Evolutionary conservation across 92 coral and sea anemone species (phyloP), one percentile per base, ranked within the genome.

Genomic region (Phenganax subtilis): DNA sequence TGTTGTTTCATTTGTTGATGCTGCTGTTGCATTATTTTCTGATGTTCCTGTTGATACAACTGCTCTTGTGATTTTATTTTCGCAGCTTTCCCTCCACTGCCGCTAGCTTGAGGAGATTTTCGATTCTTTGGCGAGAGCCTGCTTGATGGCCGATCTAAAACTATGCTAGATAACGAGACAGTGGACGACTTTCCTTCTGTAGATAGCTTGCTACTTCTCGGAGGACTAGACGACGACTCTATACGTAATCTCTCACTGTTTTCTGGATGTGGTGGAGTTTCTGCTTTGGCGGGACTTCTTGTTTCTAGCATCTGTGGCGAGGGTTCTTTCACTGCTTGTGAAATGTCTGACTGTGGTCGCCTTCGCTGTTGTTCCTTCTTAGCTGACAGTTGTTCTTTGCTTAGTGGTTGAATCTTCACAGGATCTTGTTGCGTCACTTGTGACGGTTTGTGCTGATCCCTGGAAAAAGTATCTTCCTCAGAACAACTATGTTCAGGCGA

Each of bases 141-240:
- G 54, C 30, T 78, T 1, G 82, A 28, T 5, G 72, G 59, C 6
- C 47, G 82, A 16, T 78, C 82, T 47, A 9, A 57, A 7, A n/a
- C 73, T 51, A 31, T 27, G 71, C 25, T 77, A 30, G 82, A 44
- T 14, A 67, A n/a, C 85, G 16, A 90, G 86, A 64, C 86, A 87
- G n/a, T 87, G 70, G 71, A 82, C 86, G 16, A 79, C 84, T 71
- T 90, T 88, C 69, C 87, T 87, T 80, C 88, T 82, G 51, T 37
- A 60, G 54, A 87, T 37, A 15, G 85, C 84, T 37, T 77, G 84
- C 55, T 85, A 87, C 30, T 85, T 85, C 82, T 84, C 84, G 14
- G 86, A 71, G 81, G 87, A 75, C 71, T 75, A 0, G 82, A 62
- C 51, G 82, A 16, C 47, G 80, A 28, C 58, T 85, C 72, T 5